Evolutionary conservation across 1,140 invertebrate genomes (phyloP).

Genomic region (Drosophila watanabei): DNA sequence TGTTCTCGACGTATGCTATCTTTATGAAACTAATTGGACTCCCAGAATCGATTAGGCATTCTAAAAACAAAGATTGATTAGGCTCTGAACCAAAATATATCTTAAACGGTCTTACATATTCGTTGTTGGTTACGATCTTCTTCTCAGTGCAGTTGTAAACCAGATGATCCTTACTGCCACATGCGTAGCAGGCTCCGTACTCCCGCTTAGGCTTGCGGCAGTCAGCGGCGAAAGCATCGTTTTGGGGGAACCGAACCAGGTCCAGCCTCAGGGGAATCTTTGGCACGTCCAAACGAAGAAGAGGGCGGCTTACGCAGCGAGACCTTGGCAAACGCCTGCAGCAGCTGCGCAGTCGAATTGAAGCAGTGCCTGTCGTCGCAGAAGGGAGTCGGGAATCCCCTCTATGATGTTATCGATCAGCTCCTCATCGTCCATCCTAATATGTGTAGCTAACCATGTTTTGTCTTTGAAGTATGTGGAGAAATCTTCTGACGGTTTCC

Average conservation of each 20-base stretch:
- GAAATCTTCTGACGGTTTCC: background rate
- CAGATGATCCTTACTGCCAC: background rate
- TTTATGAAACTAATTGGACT: constrained; percentile 1
- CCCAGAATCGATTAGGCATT: constrained; percentile 9
- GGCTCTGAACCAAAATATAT: background rate
- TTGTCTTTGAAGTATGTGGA: background rate
- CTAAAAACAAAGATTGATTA: background rate
- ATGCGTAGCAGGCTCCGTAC: too few relatives aligned
- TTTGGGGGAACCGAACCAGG: background rate
- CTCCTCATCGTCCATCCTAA: background rate
- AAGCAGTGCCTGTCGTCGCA: constrained; percentile 7
- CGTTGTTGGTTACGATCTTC: background rate
- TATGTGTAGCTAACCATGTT: background rate
- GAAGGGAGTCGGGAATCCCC: background rate
- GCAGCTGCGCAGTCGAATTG: background rate
- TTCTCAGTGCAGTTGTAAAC: background rate
- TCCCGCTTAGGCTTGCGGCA: constrained; percentile 11
- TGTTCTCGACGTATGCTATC: background rate
- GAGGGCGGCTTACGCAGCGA: background rate
- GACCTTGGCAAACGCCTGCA: constrained; percentile 4
- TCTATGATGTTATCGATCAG: too few relatives aligned
- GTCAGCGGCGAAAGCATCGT: background rate
- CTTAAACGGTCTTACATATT: constrained; percentile 5
- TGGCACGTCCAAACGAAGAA: too few relatives aligned
- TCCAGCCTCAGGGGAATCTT: background rate